Evolutionary conservation across 2,113 vertebrate species (phyloP).

Genomic region (Lasiurus cinereus): DNA sequence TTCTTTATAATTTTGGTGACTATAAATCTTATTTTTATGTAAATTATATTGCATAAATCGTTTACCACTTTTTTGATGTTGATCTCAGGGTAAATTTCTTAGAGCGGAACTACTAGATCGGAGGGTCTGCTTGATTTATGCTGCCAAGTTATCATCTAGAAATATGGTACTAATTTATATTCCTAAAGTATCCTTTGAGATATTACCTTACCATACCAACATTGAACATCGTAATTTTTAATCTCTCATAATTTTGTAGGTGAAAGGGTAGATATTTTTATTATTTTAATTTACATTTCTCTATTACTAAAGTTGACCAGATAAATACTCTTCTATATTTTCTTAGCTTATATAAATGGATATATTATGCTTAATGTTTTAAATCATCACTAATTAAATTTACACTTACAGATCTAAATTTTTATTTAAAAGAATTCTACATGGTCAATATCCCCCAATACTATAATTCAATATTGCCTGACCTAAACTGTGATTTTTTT

Average conservation of each 20-base stretch:
- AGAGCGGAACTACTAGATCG: background rate
- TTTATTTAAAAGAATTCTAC: background rate
- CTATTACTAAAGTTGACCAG: background rate
- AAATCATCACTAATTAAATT: background rate
- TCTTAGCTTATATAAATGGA: conserved; percentile 16
- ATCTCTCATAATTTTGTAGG: background rate
- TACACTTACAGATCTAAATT: background rate
- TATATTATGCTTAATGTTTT: background rate
- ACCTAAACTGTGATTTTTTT: conserved; percentile 22
- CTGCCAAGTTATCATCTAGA: background rate
- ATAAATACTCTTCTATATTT: conserved; percentile 20
- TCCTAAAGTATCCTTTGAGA: background rate
- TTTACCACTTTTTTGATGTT: background rate
- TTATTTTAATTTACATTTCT: conserved; percentile 22
- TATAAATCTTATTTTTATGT: background rate
- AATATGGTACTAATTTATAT: background rate
- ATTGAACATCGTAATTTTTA: conserved; percentile 8
- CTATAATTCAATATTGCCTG: background rate
- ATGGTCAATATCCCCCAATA: background rate
- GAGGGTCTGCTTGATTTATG: background rate
- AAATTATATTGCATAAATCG: background rate
- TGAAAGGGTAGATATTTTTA: background rate
- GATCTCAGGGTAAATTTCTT: too few relatives aligned
- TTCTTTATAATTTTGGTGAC: conserved; percentile 8
- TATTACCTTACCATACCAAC: background rate